phyloP scores from a whole-genome alignment of 1,140 invertebrate species.

The Apis mellifera region Amel_HAv3.1 CM009935.2:7349001-7349500 shows the following conservation, averaged over 20 bases:
- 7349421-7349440: conserved; percentile 92
- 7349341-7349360: conserved; percentile 90
- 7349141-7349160: conserved; percentile 87
- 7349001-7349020: conserved; percentile 82
- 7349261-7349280: conserved; percentile 61
- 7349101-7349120: conserved; percentile 95
- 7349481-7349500: conserved; percentile 96
- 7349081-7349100: conserved; percentile 92
- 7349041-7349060: conserved; percentile 88
- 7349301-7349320: conserved; percentile 94
- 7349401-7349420: conserved; percentile 96
- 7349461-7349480: conserved; percentile 96
- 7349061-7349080: conserved; percentile 93
- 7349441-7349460: conserved; percentile 88
- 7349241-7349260: conserved; percentile 10
- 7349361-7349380: conserved; percentile 94
- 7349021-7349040: conserved; percentile 86
- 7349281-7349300: conserved; percentile 91
- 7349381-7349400: conserved; percentile 89
- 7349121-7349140: conserved; percentile 88
- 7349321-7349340: conserved; percentile 93
- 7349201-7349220: conserved; percentile 64
- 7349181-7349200: conserved; percentile 91
- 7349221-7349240: conserved; percentile 1
- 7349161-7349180: conserved; percentile 94